These are phyloP conservation scores for Thalassophryne amazonica DNA, from an alignment of 2,797 vertebrate genomes.

Conservation along the genomic window DNA sequence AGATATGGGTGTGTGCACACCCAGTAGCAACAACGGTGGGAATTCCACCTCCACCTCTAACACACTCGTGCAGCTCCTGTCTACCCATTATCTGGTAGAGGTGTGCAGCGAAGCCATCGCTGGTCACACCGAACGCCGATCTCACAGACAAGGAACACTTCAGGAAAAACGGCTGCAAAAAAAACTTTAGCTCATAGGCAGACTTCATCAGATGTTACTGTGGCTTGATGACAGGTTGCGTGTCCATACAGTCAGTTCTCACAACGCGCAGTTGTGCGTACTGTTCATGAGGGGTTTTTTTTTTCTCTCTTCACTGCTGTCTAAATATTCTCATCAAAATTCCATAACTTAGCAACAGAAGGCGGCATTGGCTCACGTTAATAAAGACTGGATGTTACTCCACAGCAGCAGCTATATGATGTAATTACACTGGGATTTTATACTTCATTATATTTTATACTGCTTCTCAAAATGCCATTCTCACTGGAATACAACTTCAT, in stretches of 20 bases:
- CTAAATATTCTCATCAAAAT: slow-evolving; percentile 37
- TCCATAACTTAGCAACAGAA: slow-evolving; percentile 33
- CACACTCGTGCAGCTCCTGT: no score
- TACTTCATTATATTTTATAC: slow-evolving; percentile 32
- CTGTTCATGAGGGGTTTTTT: slow-evolving; percentile 29
- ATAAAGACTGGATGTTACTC: slow-evolving; percentile 16
- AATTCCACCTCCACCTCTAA: no score
- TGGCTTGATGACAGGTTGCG: slow-evolving; percentile 39
- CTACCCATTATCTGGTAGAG: no score
- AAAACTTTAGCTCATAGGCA: slow-evolving; percentile 42
- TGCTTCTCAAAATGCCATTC: slow-evolving; percentile 16
- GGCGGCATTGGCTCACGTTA: slow-evolving; percentile 11
- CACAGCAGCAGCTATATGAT: not conserved
- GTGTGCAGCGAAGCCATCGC: no score
- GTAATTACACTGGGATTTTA: slow-evolving; percentile 27
- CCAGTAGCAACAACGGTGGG: no score
- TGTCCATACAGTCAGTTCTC: slow-evolving; percentile 24
- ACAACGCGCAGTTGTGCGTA: slow-evolving; percentile 4
- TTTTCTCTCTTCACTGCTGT: slow-evolving; percentile 16
- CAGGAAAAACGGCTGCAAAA: no score
- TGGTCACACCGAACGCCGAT: no score
- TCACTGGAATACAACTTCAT: not conserved
- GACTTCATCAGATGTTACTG: slow-evolving; percentile 36
- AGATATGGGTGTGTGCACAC: no score
- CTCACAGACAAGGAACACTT: no score